Evolutionary conservation across 2,113 vertebrate genomes (phyloP).

Genomic region (Seriola quinqueradiata): DNA sequence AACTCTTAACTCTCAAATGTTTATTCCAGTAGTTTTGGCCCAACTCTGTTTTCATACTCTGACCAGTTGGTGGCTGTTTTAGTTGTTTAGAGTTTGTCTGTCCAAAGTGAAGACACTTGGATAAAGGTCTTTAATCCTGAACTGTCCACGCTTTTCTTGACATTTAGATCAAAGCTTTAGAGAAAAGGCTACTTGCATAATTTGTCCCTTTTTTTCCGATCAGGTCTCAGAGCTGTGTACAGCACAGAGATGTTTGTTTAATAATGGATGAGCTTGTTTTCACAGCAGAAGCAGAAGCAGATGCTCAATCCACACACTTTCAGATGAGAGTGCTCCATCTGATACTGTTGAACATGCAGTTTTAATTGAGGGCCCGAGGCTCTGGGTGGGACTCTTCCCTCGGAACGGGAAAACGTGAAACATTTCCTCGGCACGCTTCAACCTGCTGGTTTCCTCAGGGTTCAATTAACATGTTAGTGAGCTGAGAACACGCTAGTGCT

Average conservation of each 20-base stretch:
- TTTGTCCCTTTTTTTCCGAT: background rate
- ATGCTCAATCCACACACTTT: background rate
- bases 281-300: conserved; percentile 8
- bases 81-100: too few relatives aligned
- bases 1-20: too few relatives aligned
- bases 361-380: background rate
- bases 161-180: background rate
- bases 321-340: background rate
- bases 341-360: background rate
- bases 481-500: too few relatives aligned
- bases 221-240: background rate
- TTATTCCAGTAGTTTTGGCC: too few relatives aligned
- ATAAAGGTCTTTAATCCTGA: background rate
- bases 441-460: background rate
- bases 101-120: background rate
- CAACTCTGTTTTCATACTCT: too few relatives aligned
- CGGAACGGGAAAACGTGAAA: background rate
- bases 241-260: background rate
- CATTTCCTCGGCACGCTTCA: background rate
- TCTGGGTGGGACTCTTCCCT: background rate
- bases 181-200: background rate
- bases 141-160: too few relatives aligned
- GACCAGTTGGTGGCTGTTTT: too few relatives aligned
- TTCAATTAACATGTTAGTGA: background rate
- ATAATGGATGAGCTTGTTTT: conserved; percentile 8